These are phyloP conservation scores for Phrynosoma platyrhinos DNA, from an alignment of 2,113 vertebrate species.

Conservation along the genomic window DNA sequence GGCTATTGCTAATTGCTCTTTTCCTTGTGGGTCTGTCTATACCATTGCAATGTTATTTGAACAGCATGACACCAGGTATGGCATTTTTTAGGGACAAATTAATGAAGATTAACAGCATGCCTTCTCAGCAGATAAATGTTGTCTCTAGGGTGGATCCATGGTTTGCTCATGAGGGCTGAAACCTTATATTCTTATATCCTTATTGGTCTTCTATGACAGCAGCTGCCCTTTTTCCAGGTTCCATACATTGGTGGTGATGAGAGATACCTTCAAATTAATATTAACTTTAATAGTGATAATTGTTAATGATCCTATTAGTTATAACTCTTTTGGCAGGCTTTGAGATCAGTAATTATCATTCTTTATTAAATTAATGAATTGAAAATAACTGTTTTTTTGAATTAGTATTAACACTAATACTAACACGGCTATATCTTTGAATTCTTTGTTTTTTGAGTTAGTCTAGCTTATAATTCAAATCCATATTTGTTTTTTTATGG, in stretches of 20 bases:
- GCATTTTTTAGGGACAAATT: neutral
- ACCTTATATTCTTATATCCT: too few relatives aligned
- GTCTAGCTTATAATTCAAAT: neutral
- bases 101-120: neutral
- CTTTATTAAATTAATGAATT: neutral
- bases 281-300: neutral
- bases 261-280: neutral
- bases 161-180: too few relatives aligned
- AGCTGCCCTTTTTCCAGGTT: too few relatives aligned
- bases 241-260: too few relatives aligned
- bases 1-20: neutral
- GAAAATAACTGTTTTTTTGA: neutral
- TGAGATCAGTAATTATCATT: slow-evolving; percentile 11
- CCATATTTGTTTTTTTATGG: neutral
- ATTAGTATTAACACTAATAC: too few relatives aligned
- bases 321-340: too few relatives aligned
- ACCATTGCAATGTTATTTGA: neutral
- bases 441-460: too few relatives aligned
- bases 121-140: neutral
- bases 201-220: too few relatives aligned
- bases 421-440: too few relatives aligned
- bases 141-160: too few relatives aligned
- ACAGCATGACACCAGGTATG: too few relatives aligned
- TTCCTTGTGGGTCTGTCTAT: neutral
- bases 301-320: neutral